These are phyloP conservation scores for Alviniconcha strummeri DNA, from an alignment of 2,888 invertebrate genomes.

Conservation along the genomic window DNA sequence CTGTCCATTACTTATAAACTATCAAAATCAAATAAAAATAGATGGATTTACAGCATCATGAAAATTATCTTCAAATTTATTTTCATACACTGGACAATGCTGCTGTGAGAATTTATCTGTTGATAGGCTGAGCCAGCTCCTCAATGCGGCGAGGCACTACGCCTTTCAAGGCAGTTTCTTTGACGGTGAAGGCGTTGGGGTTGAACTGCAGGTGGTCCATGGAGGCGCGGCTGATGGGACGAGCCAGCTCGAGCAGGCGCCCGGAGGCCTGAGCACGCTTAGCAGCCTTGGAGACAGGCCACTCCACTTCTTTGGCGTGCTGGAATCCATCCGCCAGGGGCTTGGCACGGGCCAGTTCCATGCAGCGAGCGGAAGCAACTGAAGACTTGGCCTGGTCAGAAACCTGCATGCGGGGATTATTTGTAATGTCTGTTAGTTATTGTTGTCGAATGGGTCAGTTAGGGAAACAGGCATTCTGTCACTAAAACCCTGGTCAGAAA, in stretches of 20 bases:
- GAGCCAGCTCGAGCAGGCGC: slow-evolving; percentile 55
- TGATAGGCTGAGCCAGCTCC: slow-evolving; percentile 62
- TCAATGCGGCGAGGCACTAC: slow-evolving; percentile 55
- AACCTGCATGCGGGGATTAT: slow-evolving; percentile 47
- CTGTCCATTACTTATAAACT: too few relatives aligned
- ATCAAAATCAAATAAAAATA: too few relatives aligned
- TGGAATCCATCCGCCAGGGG: slow-evolving; percentile 60
- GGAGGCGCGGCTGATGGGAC: slow-evolving; percentile 63
- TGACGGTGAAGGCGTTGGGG: slow-evolving; percentile 68
- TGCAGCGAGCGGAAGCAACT: slow-evolving; percentile 56
- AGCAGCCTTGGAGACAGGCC: slow-evolving; percentile 61
- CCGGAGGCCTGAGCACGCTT: slow-evolving; percentile 53
- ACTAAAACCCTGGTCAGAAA: slow-evolving; percentile 45
- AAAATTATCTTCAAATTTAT: too few relatives aligned
- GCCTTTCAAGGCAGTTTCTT: slow-evolving; percentile 64
- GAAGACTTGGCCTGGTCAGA: slow-evolving; percentile 58
- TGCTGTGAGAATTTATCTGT: slow-evolving; percentile 46
- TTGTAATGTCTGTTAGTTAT: too few relatives aligned
- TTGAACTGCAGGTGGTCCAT: slow-evolving; percentile 71
- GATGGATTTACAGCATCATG: too few relatives aligned
- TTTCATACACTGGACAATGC: too few relatives aligned
- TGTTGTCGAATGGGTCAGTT: too few relatives aligned
- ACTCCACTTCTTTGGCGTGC: slow-evolving; percentile 58
- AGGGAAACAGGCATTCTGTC: too few relatives aligned
- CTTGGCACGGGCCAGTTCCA: slow-evolving; percentile 64